Conservation (phyloP, 1,140 invertebrate species). For the Micrasema longulum region DNA sequence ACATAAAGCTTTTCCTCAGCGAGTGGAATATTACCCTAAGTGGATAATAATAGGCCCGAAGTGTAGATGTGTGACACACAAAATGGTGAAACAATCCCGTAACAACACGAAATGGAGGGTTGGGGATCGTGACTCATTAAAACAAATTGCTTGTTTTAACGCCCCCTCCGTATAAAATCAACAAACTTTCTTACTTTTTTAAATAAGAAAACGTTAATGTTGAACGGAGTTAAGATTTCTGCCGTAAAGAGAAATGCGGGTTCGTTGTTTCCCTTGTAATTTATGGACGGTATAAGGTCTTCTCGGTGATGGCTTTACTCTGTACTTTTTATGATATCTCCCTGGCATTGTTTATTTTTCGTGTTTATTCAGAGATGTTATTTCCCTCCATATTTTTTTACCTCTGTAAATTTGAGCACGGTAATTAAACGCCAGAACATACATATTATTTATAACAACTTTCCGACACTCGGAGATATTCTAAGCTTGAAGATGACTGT, state of each 20-base stretch:
- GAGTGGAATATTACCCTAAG: conserved; percentile 33
- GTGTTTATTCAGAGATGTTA: conserved; percentile 11
- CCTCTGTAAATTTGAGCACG: conserved; percentile 9
- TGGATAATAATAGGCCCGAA: conserved; percentile 32
- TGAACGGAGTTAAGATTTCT: conserved; percentile 5
- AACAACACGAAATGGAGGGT: conserved; percentile 33
- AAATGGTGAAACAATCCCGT: conserved; percentile 21
- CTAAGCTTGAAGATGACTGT: too few species aligned
- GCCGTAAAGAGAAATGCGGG: neutral
- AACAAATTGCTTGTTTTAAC: conserved; percentile 55
- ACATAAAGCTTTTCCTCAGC: too few species aligned
- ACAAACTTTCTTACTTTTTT: conserved; percentile 38
- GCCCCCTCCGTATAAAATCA: conserved; percentile 47
- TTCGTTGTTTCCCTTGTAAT: conserved; percentile 14
- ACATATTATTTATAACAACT: conserved; percentile 5
- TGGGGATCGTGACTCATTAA: conserved; percentile 54
- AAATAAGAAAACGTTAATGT: conserved; percentile 13
- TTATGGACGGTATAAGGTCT: conserved; percentile 16
- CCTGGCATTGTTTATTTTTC: neutral
- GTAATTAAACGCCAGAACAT: conserved; percentile 10
- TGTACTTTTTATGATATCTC: conserved; percentile 3
- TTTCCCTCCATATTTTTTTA: neutral
- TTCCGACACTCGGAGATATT: neutral
- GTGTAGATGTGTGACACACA: conserved; percentile 35
- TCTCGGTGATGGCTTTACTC: neutral